These are phyloP conservation scores for Lathronympha strigana DNA, from an alignment of 2,888 invertebrate genomes.

Conservation along the genomic window DNA sequence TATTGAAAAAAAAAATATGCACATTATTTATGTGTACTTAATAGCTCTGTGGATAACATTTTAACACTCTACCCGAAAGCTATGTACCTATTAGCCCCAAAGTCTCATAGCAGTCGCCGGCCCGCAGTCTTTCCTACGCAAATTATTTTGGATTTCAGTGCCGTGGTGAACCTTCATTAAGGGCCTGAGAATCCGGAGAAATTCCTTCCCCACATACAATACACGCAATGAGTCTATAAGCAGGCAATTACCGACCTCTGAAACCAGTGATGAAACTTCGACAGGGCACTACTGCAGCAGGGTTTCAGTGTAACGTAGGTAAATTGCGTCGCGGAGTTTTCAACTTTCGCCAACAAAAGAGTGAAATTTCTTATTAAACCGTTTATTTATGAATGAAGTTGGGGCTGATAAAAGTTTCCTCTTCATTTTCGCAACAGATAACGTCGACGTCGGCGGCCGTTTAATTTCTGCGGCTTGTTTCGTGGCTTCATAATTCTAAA, in stretches of 20 bases:
- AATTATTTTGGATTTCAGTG: conserved; percentile 51
- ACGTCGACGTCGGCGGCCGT: conserved; percentile 28
- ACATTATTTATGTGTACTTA: no score
- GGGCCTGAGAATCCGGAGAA: conserved; percentile 45
- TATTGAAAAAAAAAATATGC: background rate
- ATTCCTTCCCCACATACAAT: conserved; percentile 34
- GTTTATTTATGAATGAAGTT: conserved; percentile 41
- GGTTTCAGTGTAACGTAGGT: conserved; percentile 29
- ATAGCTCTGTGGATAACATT: no score
- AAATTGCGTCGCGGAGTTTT: conserved; percentile 35
- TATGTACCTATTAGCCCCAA: conserved; percentile 15
- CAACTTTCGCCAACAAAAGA: conserved; percentile 40
- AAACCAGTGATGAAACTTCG: conserved; percentile 32
- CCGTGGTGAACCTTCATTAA: conserved; percentile 48
- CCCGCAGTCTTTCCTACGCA: conserved; percentile 30
- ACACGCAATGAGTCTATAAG: conserved; percentile 51
- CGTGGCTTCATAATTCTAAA: conserved; percentile 31
- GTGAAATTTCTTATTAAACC: conserved; percentile 41
- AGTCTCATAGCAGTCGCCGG: conserved; percentile 6
- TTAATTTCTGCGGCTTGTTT: conserved; percentile 39
- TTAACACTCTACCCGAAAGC: background rate
- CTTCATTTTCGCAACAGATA: conserved; percentile 26
- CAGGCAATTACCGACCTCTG: conserved; percentile 54
- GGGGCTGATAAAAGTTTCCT: conserved; percentile 40
- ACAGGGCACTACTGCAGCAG: conserved; percentile 29